Evolutionary conservation across 2,113 vertebrate genomes (phyloP).

Genomic region (Phaethornis superciliosus): DNA sequence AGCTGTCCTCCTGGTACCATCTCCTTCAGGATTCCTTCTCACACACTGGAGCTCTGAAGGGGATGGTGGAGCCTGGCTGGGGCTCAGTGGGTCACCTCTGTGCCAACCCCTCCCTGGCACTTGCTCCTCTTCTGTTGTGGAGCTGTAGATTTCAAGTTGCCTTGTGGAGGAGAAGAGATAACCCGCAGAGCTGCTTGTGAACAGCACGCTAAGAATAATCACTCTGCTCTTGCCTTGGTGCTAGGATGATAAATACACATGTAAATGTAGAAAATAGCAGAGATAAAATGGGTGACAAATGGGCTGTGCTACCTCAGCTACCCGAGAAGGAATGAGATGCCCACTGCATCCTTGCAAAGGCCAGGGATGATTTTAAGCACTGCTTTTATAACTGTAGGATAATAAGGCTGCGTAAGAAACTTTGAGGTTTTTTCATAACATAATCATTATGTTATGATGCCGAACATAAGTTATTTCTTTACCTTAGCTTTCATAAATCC

Average conservation of each 20-base stretch:
- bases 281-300: constrained; percentile 62
- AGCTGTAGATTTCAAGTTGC: background rate
- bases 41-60: accelerated
- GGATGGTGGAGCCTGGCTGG: background rate
- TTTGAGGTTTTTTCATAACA: background rate
- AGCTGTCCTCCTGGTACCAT: accelerated
- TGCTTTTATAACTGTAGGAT: background rate
- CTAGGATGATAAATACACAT: constrained; percentile 55
- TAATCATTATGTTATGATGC: no score
- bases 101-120: background rate
- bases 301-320: background rate
- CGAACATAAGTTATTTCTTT: background rate
- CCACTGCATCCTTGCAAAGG: background rate
- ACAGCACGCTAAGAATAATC: background rate
- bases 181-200: background rate
- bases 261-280: constrained; percentile 48
- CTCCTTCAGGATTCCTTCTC: background rate
- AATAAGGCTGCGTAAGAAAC: constrained; percentile 25
- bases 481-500: background rate
- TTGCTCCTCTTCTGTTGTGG: background rate
- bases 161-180: background rate
- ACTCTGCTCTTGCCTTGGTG: background rate
- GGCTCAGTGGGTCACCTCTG: background rate
- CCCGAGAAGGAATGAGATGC: background rate
- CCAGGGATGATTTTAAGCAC: background rate